Evolutionary conservation across 2,888 invertebrate genomes (phyloP).

Genomic region (Trachelus tabidus): DNA sequence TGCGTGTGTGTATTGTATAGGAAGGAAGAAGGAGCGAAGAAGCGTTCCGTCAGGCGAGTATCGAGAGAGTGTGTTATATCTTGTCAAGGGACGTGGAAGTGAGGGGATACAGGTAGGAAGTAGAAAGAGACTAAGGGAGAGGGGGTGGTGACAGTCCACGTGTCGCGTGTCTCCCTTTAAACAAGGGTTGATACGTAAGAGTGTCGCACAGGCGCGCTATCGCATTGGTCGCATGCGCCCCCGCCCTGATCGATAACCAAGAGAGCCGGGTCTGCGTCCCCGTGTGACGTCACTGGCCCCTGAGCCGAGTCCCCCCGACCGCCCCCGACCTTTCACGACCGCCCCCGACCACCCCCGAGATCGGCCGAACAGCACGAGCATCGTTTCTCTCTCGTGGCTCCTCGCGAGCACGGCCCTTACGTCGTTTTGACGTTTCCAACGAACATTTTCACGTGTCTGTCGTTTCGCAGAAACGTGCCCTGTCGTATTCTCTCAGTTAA

Average conservation of each 20-base stretch:
- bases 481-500: not conserved
- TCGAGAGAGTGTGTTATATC: not conserved
- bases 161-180: slow-evolving; percentile 63
- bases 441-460: not conserved
- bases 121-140: not conserved
- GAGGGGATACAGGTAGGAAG: not conserved
- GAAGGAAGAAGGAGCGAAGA: not conserved
- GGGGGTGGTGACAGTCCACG: slow-evolving; percentile 49
- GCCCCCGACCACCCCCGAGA: slow-evolving; percentile 36
- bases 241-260: slow-evolving; percentile 60
- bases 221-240: slow-evolving; percentile 73
- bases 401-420: slow-evolving; percentile 49
- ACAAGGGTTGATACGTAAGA: slow-evolving; percentile 54
- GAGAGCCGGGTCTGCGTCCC: slow-evolving; percentile 33
- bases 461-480: not conserved
- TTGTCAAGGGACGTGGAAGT: not conserved
- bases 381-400: slow-evolving; percentile 38
- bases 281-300: slow-evolving; percentile 44
- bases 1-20: not conserved
- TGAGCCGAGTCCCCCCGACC: slow-evolving; percentile 38
- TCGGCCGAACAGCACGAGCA: slow-evolving; percentile 30
- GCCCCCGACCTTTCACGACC: slow-evolving; percentile 38
- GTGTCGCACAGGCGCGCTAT: slow-evolving; percentile 64
- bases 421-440: slow-evolving; percentile 56
- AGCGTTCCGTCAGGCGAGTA: not conserved